Evolutionary conservation across 2,797 vertebrate genomes (phyloP), one percentile per base, ranked within the genome.

Genomic region (Simalia tracyae): DNA sequence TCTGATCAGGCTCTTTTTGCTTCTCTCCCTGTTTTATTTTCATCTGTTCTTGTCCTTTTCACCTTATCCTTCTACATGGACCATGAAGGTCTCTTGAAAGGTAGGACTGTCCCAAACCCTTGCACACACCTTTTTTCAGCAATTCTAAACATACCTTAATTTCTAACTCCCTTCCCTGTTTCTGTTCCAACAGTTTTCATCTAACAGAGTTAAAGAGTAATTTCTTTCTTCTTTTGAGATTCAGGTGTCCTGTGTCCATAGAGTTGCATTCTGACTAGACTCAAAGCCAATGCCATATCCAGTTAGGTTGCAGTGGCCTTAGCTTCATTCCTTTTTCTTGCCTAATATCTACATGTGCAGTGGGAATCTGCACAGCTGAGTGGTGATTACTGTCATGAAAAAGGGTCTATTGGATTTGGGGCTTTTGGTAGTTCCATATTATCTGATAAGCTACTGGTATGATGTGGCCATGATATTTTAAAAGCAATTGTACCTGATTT

Each of bases 61-160:
- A 98, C 94, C 92, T 89, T 92, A 91, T 97, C 95, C 96, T 91
- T 96, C 95, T 92, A 94, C 97, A 97, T 97, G 97, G 97, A 96
- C 96, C 96, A 95, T 97, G 96, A 97, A 98, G 98, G 97, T 98
- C 98, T 97, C 98, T 98, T 96, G 98, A 98, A 98, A 98, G 98
- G 98, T 98, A 98, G 97, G 98, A 97, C 93, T 95, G 93, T 96
- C 96, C 89, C 95, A 84, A 95, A 96, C 81, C 94, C 94, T 93
- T 86, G 96, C 97, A 95, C 96, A 92, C 93, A 96, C 86, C 95
- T 94, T 92, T 89, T 94, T 92, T 57, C 22, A 93, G 93, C 96
- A 31, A 0, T 89, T 94, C 91, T 85, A 95, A 96, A 90, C 59
- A 26, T 85, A 68, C 19, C 91, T 92, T 76, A 66, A 92, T 94